A percentile compares a stretch with the other conserved stretches of the same genome.
Conservation (phyloP, 2,797 vertebrate genomes). For the Sus cebifrons region DNA sequence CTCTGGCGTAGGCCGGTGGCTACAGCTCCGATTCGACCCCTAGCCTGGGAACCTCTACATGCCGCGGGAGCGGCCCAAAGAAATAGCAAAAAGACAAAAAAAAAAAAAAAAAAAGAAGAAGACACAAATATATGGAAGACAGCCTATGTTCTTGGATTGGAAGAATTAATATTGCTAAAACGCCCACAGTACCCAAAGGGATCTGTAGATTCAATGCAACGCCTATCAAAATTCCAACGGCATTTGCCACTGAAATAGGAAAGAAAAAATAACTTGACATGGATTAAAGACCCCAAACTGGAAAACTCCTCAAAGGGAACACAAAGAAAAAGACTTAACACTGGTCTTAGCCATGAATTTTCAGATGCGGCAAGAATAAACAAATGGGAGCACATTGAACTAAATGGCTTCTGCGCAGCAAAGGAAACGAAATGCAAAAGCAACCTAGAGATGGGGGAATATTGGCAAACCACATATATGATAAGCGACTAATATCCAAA, state of each 20-base stretch:
- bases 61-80: no score
- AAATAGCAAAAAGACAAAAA: no score
- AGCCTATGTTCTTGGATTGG: not conserved
- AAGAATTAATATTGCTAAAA: not conserved
- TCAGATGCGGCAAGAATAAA: not conserved
- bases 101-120: no score
- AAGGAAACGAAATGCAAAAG: not conserved
- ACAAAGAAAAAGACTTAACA: not conserved
- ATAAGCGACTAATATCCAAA: not conserved
- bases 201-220: not conserved
- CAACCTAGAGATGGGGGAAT: not conserved
- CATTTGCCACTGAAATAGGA: not conserved
- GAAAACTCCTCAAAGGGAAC: conserved; percentile 11
- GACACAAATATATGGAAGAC: not conserved
- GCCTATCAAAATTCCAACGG: not conserved
- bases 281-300: not conserved
- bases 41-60: no score
- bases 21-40: no score
- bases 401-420: not conserved
- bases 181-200: not conserved
- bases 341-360: not conserved
- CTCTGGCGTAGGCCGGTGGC: no score
- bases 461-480: not conserved
- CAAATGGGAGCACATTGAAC: not conserved
- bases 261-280: not conserved